phyloP scores from a whole-genome alignment of 2,113 vertebrate genomes.

The Callaeas wilsoni region DNA sequence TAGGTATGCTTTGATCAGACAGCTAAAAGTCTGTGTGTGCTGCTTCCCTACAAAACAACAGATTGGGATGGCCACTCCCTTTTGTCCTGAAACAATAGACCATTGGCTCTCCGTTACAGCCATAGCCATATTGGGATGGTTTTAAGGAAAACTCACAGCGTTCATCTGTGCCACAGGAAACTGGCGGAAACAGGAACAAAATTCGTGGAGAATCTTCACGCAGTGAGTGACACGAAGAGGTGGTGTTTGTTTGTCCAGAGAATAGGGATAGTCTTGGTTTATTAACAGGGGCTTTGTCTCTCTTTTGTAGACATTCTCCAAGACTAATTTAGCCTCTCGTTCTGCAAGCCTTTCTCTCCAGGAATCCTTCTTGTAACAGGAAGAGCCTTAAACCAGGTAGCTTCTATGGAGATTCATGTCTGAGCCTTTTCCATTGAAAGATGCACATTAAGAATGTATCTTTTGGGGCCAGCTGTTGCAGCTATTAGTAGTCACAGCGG shows the following conservation, averaged over 20 bases:
- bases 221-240: not conserved
- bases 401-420: not conserved
- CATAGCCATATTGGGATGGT: not conserved
- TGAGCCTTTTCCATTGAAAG: not conserved
- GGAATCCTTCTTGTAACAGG: not conserved
- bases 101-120: fast-evolving
- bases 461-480: not conserved
- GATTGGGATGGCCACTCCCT: not conserved
- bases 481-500: not conserved
- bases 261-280: not conserved
- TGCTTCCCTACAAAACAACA: not conserved
- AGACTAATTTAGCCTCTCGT: not conserved
- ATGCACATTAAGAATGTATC: not conserved
- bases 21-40: not conserved
- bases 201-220: not conserved
- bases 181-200: not conserved
- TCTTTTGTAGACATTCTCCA: not conserved
- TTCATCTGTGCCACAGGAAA: not conserved
- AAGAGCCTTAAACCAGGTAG: not conserved
- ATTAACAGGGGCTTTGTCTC: not conserved
- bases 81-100: not conserved
- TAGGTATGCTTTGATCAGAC: not conserved
- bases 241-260: not conserved
- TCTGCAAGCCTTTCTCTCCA: not conserved
- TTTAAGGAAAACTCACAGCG: not conserved